Evolutionary conservation across 2,888 invertebrate species (phyloP).

Genomic region (Formica aserva): DNA sequence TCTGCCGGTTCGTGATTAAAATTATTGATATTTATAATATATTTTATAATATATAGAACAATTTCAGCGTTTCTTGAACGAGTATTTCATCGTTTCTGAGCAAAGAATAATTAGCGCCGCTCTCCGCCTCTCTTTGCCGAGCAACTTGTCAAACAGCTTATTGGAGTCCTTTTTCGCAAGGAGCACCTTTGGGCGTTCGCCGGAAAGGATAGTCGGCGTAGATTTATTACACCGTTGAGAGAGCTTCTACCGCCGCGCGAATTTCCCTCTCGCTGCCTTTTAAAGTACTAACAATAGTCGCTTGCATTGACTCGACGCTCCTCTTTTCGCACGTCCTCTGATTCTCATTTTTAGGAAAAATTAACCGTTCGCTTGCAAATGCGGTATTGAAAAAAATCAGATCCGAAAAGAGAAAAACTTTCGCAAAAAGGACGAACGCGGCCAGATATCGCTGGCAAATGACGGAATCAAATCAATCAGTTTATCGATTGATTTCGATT

Average conservation of each 20-base stretch:
- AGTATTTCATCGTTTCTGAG: conserved; percentile 32
- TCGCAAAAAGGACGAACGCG: background rate
- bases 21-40: conserved; percentile 10
- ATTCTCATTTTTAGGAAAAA: conserved; percentile 33
- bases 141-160: conserved; percentile 55
- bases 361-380: conserved; percentile 13
- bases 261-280: conserved; percentile 39
- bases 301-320: background rate
- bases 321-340: background rate
- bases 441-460: conserved; percentile 14
- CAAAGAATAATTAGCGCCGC: conserved; percentile 48
- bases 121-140: conserved; percentile 38
- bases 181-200: conserved; percentile 35
- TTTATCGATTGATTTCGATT: conserved; percentile 57
- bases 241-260: conserved; percentile 18
- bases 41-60: conserved; percentile 15
- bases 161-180: conserved; percentile 46
- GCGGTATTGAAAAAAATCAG: conserved; percentile 22
- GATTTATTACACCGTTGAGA: conserved; percentile 49
- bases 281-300: conserved; percentile 50
- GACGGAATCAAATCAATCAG: conserved; percentile 58
- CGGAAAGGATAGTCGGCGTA: conserved; percentile 39
- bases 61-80: conserved; percentile 13
- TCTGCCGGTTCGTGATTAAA: background rate
- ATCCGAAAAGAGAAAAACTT: background rate